Percentiles rank a stretch among this genome's conserved stretches.
These are phyloP conservation scores for Sciaenops ocellatus DNA, from an alignment of 2,797 vertebrate species.

Conservation along the genomic window DNA sequence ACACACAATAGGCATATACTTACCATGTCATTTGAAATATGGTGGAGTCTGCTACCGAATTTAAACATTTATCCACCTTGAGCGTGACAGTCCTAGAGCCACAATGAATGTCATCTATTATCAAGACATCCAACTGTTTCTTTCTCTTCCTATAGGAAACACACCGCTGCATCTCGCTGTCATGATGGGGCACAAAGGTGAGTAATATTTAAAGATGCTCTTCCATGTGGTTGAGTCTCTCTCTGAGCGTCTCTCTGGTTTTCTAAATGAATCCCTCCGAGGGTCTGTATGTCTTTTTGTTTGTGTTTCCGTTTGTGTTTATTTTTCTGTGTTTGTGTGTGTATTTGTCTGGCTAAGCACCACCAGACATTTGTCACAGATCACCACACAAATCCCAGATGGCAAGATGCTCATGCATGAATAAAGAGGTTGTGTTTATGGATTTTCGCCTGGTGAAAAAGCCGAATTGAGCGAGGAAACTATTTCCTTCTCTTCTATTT, in stretches of 20 bases:
- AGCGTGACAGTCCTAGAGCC: constrained; percentile 15
- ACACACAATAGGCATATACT: constrained; percentile 34
- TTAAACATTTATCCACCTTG: constrained; percentile 36
- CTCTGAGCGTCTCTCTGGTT: not conserved
- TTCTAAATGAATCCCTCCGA: constrained; percentile 6
- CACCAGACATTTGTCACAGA: constrained; percentile 59
- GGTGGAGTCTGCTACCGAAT: constrained; percentile 28
- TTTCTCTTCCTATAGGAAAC: constrained; percentile 89
- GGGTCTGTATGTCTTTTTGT: not conserved
- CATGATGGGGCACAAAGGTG: constrained; percentile 99
- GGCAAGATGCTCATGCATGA: constrained; percentile 52
- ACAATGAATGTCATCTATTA: constrained; percentile 7
- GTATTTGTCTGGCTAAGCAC: constrained; percentile 31
- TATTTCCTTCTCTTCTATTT: constrained; percentile 9
- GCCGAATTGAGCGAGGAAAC: constrained; percentile 8
- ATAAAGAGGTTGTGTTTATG: constrained; percentile 41
- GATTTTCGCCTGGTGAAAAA: constrained; percentile 27
- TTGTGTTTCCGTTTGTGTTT: constrained; percentile 28
- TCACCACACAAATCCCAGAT: constrained; percentile 49
- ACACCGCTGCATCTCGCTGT: constrained; percentile 98
- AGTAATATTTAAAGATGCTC: constrained; percentile 65
- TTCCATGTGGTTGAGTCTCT: constrained; percentile 25
- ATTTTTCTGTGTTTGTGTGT: constrained; percentile 27
- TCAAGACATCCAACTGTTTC: not conserved
- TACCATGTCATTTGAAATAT: constrained; percentile 38